phyloP scores from a whole-genome alignment of 2,797 vertebrate genomes.

The Buphagus erythrorhynchus region DNA sequence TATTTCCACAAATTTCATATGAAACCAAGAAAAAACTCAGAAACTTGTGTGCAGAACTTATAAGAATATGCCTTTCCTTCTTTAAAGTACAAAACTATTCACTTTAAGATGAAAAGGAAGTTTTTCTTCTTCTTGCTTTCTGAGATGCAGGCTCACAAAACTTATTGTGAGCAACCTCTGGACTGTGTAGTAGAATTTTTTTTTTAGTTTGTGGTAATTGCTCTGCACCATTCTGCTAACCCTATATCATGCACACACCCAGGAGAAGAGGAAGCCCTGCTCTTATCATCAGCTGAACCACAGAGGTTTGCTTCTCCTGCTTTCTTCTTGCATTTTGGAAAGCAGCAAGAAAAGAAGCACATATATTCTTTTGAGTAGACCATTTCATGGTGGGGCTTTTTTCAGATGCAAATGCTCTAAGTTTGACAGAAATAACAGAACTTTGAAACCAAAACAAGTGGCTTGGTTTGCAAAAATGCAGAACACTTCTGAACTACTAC shows the following conservation, averaged over 20 bases:
- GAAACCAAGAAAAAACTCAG: background rate
- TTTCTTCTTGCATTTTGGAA: background rate
- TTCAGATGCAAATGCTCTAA: background rate
- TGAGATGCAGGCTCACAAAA: background rate
- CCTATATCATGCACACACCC: background rate
- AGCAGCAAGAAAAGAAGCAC: background rate
- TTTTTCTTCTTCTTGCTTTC: background rate
- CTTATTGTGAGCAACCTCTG: background rate
- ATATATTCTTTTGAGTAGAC: background rate
- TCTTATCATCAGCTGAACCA: background rate
- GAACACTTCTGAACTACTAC: background rate
- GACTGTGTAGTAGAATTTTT: background rate
- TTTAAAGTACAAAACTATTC: background rate
- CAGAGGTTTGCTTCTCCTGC: background rate
- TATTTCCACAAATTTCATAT: background rate
- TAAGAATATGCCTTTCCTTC: background rate
- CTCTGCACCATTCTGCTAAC: background rate
- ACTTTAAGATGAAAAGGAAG: background rate
- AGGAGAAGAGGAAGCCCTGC: slow-evolving; percentile 2
- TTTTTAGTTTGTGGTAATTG: background rate
- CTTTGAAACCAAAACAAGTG: slow-evolving; percentile 7
- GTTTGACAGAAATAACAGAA: background rate
- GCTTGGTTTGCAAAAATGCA: slow-evolving; percentile 34
- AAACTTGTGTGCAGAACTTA: background rate
- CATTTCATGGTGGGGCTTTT: background rate